These are phyloP conservation scores for Chloromyia formosa DNA, from an alignment of 2,888 invertebrate genomes.

Conservation along the genomic window DNA sequence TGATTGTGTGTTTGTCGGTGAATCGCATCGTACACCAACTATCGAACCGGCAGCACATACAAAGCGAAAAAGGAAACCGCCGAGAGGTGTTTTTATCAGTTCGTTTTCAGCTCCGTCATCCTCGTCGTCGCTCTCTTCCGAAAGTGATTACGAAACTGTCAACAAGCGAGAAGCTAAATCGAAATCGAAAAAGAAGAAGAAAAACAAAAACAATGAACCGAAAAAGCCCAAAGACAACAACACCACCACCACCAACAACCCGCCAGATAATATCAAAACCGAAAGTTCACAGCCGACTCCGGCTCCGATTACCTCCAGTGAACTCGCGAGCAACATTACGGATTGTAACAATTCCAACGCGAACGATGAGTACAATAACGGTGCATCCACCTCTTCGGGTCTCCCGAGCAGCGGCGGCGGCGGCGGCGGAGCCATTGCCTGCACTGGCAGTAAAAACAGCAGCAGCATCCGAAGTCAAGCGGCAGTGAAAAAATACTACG, in stretches of 20 bases:
- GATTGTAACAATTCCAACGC: neutral
- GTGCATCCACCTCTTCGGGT: conserved; percentile 49
- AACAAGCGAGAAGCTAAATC: conserved; percentile 27
- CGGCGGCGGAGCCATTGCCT: neutral
- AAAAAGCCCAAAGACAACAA: neutral
- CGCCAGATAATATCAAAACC: neutral
- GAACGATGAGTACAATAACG: conserved; percentile 45
- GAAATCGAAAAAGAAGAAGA: neutral
- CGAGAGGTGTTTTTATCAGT: conserved; percentile 37
- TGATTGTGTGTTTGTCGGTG: conserved; percentile 61
- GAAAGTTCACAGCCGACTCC: conserved; percentile 16
- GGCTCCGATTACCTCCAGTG: neutral
- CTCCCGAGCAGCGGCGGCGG: conserved; percentile 20
- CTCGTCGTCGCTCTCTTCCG: conserved; percentile 23
- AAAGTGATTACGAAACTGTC: conserved; percentile 24
- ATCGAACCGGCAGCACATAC: neutral
- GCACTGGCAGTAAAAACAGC: conserved; percentile 4
- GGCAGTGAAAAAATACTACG: conserved; percentile 44
- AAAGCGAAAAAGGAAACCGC: conserved; percentile 39
- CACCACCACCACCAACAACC: too few relatives aligned
- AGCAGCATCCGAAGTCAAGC: conserved; percentile 16
- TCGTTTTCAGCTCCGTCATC: conserved; percentile 31
- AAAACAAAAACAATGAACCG: neutral
- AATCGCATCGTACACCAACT: conserved; percentile 38
- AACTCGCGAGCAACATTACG: neutral